Evolutionary conservation across 2,888 invertebrate species (phyloP).

Genomic region (Meiosimyza platycephala): DNA sequence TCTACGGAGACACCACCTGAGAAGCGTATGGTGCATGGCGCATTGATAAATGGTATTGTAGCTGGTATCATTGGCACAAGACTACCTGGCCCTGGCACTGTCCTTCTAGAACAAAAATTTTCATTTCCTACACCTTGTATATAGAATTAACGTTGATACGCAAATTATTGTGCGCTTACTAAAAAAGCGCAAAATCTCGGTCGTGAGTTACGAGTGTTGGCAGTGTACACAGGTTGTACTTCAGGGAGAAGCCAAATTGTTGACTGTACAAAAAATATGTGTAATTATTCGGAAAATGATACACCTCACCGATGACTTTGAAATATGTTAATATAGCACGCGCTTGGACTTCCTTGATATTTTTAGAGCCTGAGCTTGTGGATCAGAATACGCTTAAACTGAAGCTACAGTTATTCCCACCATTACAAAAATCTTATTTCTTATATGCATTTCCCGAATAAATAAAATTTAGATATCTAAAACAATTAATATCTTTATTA

Average conservation of each 20-base stretch:
- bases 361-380: too few species aligned
- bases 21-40: conserved; percentile 84
- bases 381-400: too few species aligned
- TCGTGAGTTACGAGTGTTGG: conserved; percentile 77
- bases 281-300: too few species aligned
- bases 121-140: conserved; percentile 84
- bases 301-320: too few species aligned
- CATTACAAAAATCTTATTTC: too few species aligned
- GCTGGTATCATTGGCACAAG: conserved; percentile 85
- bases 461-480: too few species aligned
- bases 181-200: conserved; percentile 79
- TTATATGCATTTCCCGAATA: too few species aligned
- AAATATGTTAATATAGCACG: too few species aligned
- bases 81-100: conserved; percentile 84
- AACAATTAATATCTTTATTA: too few species aligned
- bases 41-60: conserved; percentile 83
- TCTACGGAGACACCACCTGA: conserved; percentile 67
- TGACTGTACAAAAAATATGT: conserved; percentile 43
- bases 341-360: too few species aligned
- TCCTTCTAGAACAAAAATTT: conserved; percentile 81
- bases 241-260: conserved; percentile 75
- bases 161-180: conserved; percentile 77
- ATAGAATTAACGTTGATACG: conserved; percentile 78
- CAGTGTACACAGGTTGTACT: conserved; percentile 76
- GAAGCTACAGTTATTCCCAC: too few species aligned